Base-by-base conservation (phyloP, 2,888 invertebrate genomes). In the Mimas tiliae region DNA sequence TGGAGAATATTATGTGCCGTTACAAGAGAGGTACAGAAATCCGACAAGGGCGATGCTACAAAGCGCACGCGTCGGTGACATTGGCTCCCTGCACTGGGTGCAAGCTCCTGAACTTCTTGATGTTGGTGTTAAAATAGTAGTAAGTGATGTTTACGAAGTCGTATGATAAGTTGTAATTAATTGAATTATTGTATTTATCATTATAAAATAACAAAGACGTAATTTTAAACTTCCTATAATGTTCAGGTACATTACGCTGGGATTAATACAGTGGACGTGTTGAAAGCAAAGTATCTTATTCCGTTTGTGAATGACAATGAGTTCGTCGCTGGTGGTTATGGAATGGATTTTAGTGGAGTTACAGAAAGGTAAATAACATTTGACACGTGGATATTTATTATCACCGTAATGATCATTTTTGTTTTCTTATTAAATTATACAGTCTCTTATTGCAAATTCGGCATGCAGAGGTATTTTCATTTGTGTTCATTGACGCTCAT, bases 321-420 rank as follows among this genome's bases (percentile, higher is more conserved):
- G 62, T 68, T 38, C 16, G 1, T 52, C 48, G 62, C 67, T 62
- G 68, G 74, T 19, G 68, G 68, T 4, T 88, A 75, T 66, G 88
- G 89, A 47, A 87, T 88, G 85, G 90, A 90, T 67, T 90, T 87
- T 67, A 90, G 90, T 76, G 90, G 90, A 14, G 68, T 76, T 1
- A 87, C 84, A 52, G 70, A 81, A 14, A 78, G 75, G 89, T 88
- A 80, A 3, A 14, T 45, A 14, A 2, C 14, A 45, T 11, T 3
- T 45, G 14, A 45, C 12, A 45, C n/a, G n/a, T n/a, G n/a, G n/a
- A n/a, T n/a, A n/a, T n/a, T n/a, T n/a, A n/a, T n/a, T n/a, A n/a
- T n/a, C n/a, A n/a, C n/a, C 42, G 6, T 11, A 42, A 11, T 1
- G 6, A 42, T 9, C 8, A 42, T 1, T 42, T 9, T 42, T 42